Evolutionary conservation across 2,888 invertebrate genomes (phyloP).

Genomic region (Dorcus parallelipipedus): DNA sequence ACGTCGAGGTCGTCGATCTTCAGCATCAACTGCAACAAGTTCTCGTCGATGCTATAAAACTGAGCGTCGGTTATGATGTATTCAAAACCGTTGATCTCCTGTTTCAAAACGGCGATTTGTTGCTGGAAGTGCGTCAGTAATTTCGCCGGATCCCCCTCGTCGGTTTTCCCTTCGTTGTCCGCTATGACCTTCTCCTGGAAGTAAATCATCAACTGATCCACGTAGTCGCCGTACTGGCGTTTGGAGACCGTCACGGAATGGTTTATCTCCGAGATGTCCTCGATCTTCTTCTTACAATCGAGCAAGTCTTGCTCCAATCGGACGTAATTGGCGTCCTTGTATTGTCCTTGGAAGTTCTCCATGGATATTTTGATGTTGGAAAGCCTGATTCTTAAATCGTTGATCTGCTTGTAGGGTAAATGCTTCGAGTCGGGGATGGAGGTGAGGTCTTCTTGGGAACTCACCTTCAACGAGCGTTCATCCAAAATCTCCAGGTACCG

Average conservation of each 20-base stretch:
- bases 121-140: neutral
- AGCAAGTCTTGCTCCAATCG: constrained; percentile 18
- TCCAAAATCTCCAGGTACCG: constrained; percentile 25
- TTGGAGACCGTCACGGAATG: neutral
- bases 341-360: constrained; percentile 19
- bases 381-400: constrained; percentile 15
- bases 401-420: constrained; percentile 6
- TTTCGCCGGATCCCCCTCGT: constrained; percentile 3
- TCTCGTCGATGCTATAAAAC: neutral
- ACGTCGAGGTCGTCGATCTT: neutral
- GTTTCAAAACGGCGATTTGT: neutral
- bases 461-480: constrained; percentile 21
- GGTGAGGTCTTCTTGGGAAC: constrained; percentile 8
- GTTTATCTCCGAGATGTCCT: neutral
- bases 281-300: neutral
- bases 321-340: constrained; percentile 16
- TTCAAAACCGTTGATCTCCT: neutral
- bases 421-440: constrained; percentile 1
- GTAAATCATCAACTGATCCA: constrained; percentile 10
- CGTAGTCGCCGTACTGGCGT: constrained; percentile 9
- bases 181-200: constrained; percentile 9
- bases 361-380: constrained; percentile 14
- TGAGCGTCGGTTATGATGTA: neutral
- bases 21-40: neutral
- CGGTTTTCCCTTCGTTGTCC: constrained; percentile 4